A percentile compares a stretch with the other conserved stretches of the same genome.
Evolutionary conservation across 23 tunicate genomes (phyloP).

Genomic region (Trididemnum clinides): DNA sequence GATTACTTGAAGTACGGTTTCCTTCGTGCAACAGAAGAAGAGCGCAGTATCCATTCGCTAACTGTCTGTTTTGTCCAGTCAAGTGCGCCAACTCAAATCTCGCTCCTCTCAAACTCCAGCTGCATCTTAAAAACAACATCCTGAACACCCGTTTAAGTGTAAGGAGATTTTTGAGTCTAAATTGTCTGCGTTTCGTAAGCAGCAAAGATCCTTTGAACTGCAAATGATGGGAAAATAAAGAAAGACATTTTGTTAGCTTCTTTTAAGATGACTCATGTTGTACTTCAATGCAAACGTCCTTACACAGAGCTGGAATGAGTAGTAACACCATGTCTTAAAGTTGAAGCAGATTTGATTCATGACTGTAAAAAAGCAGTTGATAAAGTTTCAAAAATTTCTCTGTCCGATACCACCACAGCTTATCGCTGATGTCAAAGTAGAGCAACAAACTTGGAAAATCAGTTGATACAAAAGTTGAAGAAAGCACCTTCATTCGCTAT

Average conservation of each 20-base stretch:
- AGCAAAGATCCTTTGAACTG: background rate
- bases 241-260: slow-evolving; percentile 5
- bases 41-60: slow-evolving; percentile 29
- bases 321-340: slow-evolving; percentile 4
- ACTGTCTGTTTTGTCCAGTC: slow-evolving; percentile 21
- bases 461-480: no score
- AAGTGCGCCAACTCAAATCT: slow-evolving; percentile 11
- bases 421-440: slow-evolving; percentile 1
- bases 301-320: slow-evolving; percentile 5
- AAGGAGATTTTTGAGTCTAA: slow-evolving; percentile 1
- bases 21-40: slow-evolving; percentile 11
- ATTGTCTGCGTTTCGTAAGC: background rate
- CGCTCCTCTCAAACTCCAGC: slow-evolving; percentile 7
- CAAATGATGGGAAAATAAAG: background rate
- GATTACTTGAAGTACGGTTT: slow-evolving; percentile 5
- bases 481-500: no score
- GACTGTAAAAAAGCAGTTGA: slow-evolving; percentile 8
- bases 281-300: background rate
- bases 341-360: slow-evolving; percentile 19
- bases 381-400: slow-evolving; percentile 8
- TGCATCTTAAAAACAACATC: slow-evolving; percentile 16
- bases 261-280: slow-evolving; percentile 6
- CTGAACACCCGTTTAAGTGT: background rate
- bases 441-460: background rate
- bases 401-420: background rate